Evolutionary conservation across 2,797 vertebrate species (phyloP).

Genomic region (Sebastolobus alascanus): DNA sequence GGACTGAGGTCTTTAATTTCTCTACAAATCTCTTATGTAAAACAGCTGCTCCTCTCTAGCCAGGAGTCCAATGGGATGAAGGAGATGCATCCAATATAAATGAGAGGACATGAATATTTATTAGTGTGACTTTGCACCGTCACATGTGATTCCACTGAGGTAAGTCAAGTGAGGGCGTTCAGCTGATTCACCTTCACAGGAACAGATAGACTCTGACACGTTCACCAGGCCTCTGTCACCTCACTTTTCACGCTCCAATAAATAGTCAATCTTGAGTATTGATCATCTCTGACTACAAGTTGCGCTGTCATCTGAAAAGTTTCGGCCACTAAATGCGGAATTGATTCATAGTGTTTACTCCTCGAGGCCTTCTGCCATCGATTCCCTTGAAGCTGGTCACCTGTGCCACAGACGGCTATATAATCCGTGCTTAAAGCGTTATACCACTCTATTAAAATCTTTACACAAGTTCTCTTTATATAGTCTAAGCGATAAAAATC

Average conservation of each 20-base stretch:
- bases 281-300: constrained; percentile 39
- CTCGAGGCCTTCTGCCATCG: constrained; percentile 19
- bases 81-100: constrained; percentile 39
- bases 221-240: constrained; percentile 14
- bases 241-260: constrained; percentile 37
- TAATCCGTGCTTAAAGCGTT: neutral
- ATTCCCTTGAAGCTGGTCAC: constrained; percentile 31
- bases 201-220: constrained; percentile 24
- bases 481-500: rapidly evolving
- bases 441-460: neutral
- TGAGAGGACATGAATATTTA: constrained; percentile 61
- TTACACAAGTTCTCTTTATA: neutral
- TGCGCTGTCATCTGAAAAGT: constrained; percentile 63
- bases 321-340: constrained; percentile 26
- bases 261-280: constrained; percentile 39
- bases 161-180: constrained; percentile 10
- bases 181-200: constrained; percentile 42
- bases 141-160: constrained; percentile 33
- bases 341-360: constrained; percentile 36
- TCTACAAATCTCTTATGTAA: neutral
- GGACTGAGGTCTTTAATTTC: neutral
- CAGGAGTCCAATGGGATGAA: constrained; percentile 29
- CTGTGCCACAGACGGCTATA: neutral
- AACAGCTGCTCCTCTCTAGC: constrained; percentile 24
- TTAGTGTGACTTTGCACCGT: constrained; percentile 44